phyloP scores from a whole-genome alignment of 2,888 invertebrate species.

The Lymantria dispar region DNA sequence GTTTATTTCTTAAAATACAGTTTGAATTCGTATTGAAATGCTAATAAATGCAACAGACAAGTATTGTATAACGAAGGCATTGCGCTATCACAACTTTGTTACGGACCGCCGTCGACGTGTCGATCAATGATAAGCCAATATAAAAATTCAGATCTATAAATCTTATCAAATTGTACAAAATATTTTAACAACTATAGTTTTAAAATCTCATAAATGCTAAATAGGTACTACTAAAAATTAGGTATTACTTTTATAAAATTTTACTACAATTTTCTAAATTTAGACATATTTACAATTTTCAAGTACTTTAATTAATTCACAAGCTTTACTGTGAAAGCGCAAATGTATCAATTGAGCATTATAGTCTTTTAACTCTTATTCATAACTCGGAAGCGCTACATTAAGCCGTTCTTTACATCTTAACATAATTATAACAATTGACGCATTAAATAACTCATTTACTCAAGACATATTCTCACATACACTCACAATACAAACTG shows the following conservation, averaged over 20 bases:
- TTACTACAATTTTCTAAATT: conserved; percentile 74
- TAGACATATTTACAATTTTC: conserved; percentile 73
- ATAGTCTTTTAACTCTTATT: conserved; percentile 50
- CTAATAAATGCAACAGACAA: conserved; percentile 80
- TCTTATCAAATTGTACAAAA: conserved; percentile 70
- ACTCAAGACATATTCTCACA: conserved; percentile 68
- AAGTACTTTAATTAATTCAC: conserved; percentile 56
- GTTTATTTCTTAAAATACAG: conserved; percentile 69
- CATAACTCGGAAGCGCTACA: conserved; percentile 60
- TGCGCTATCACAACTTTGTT: conserved; percentile 73
- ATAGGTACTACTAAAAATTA: conserved; percentile 75
- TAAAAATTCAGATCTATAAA: conserved; percentile 65
- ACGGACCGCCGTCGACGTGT: conserved; percentile 42
- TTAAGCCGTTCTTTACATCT: conserved; percentile 48
- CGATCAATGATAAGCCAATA: conserved; percentile 67
- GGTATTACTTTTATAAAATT: conserved; percentile 61
- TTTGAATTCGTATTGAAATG: conserved; percentile 73
- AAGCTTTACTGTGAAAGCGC: conserved; percentile 76
- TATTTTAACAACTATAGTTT: conserved; percentile 64
- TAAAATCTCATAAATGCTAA: conserved; percentile 78
- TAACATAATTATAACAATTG: conserved; percentile 66
- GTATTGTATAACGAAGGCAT: conserved; percentile 62
- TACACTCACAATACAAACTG: conserved; percentile 77
- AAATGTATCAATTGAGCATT: conserved; percentile 77
- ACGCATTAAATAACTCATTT: conserved; percentile 78